Evolutionary conservation across 2,113 vertebrate species (phyloP), one percentile per base, ranked within the genome.

Genomic region (Hiodon alosoides): DNA sequence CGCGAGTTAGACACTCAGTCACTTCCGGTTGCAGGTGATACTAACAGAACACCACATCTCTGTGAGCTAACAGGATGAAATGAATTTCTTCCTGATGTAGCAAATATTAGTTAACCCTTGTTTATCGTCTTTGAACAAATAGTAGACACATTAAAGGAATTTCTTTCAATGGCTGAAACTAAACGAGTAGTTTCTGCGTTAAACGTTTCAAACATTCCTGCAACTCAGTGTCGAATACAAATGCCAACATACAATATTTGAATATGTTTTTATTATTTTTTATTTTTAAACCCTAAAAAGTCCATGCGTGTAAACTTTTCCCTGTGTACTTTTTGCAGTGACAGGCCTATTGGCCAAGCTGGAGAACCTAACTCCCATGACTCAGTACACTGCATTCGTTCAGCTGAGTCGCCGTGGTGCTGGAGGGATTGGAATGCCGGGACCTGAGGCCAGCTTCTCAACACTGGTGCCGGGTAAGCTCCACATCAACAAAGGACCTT

Each of bases 341-440:
- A 89, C 81, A 84, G 88, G 83, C 16, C 83, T 86, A 80, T 88
- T 83, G 7, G 89, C 90, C 73, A 92, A 86, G 62, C 79, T 95
- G 76, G 89, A 91, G 53, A 85, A 90, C 69, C 80, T 95, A 81
- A 90, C 91, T 73, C 92, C 94, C 7, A 92, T 90, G 77, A 94
- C 91, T 0, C 87, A 91, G 0, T 95, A 94, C 14, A 90, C 88
- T n/a, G 84, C 90, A 51, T 93, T 87, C 71, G 91, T 95, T 78
- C 92, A 90, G 85, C 85, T 95, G 74, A 89, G 87, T 78, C 90
- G 94, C 1, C 82, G 67, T 59, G 94, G 94, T 57, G 88, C 90
- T 17, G 92, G 92, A 1, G 94, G 94, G 10, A 87, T 87, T 59
- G 94, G 94, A 9, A 87, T 91, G 9, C 91, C 91, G 53, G 94